Evolutionary conservation across 1,140 invertebrate genomes (phyloP), one percentile per base, ranked within the genome.

Genomic region (Formica selysi): DNA sequence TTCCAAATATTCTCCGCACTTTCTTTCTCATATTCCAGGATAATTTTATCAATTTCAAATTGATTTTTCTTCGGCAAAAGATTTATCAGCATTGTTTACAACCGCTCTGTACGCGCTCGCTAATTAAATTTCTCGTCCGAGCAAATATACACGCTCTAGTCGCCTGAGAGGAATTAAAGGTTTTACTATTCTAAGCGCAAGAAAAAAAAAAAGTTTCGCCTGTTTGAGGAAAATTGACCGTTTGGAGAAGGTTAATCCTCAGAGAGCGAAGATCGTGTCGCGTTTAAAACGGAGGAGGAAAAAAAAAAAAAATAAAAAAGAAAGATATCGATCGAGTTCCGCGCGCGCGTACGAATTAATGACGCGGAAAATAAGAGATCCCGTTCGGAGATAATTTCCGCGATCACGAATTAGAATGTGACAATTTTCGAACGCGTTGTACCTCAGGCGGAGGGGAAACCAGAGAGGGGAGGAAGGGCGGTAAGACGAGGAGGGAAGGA

Each of bases 361-460:
- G 79, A 74, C 38, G 57, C 79, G 79, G 54, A 61, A 83, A 74
- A 83, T 61, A 48, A 44, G 79, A 74, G 79, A 74, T 83, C 57
- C 32, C 79, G 54, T 48, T 16, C 38, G 68, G 16, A 48, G 68
- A 74, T 83, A 83, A 83, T 83, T 83, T 73, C 22, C 68, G 54
- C 79, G 79, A 73, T 44, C 68, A 19, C 67, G 79, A 83, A 81
- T 73, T 81, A 81, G 67, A 68, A 74, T 57, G 68, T 83, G 79
- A 83, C 79, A 83, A 83, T 83, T 62, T 61, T 38, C 3, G 32
- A 26, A 70, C 48, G 68, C 54, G 54, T 83, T 61, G 79, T 61
- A 73, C 38, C 19, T 38, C 16, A 19, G 11, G 26, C 26, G 8
- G 19, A 32, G 19, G 3, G 61, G 5, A 10, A 2, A 32, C 32